These are phyloP conservation scores for Pampusana beccarii DNA, from an alignment of 2,113 vertebrate genomes.

Conservation along the genomic window DNA sequence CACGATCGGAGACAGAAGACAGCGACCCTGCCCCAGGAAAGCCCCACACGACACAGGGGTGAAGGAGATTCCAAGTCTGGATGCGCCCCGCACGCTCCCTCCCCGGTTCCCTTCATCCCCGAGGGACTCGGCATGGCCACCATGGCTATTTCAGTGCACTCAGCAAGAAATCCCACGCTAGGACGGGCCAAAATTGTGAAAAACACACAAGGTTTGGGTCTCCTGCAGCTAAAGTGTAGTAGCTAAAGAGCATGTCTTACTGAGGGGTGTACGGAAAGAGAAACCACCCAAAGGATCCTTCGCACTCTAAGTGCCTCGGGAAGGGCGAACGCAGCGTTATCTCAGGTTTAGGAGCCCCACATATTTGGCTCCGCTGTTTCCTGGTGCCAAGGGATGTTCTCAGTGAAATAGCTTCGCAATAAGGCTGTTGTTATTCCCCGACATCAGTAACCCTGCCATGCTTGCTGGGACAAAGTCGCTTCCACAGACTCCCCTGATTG, in stretches of 20 bases:
- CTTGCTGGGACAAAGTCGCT: fast-evolving
- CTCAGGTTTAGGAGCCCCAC: neutral
- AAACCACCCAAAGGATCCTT: neutral
- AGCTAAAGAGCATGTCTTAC: neutral
- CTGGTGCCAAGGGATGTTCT: no score
- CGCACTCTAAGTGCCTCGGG: fast-evolving
- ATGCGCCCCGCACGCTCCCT: neutral
- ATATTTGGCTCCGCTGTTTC: fast-evolving
- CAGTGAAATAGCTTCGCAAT: fast-evolving
- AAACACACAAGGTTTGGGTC: neutral
- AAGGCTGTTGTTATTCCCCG: neutral
- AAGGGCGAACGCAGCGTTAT: neutral
- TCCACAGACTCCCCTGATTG: neutral
- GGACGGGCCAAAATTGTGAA: neutral
- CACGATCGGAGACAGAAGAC: fast-evolving
- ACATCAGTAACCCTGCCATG: fast-evolving
- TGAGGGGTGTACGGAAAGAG: neutral
- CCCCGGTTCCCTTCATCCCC: neutral
- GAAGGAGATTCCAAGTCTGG: neutral
- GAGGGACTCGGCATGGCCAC: neutral
- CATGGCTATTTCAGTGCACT: no score
- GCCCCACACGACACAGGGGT: neutral
- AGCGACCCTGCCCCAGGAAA: neutral
- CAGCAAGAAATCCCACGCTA: neutral
- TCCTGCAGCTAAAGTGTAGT: neutral